Conservation (phyloP, 2,797 vertebrate species). For the Craterocephalus amniculus region DNA sequence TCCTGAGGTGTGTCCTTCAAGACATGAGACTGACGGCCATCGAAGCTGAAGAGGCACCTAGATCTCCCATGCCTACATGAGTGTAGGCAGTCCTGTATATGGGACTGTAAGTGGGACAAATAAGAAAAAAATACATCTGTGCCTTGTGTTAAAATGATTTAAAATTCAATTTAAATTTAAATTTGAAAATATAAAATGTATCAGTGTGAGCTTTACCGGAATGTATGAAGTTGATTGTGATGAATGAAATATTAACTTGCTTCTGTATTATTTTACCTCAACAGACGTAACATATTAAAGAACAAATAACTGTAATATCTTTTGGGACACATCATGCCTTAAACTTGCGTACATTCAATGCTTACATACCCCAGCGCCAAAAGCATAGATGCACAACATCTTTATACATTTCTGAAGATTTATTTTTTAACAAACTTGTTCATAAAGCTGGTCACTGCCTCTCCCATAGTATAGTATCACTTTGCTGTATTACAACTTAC, state of each 20-base stretch:
- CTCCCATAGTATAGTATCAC: conserved; percentile 16
- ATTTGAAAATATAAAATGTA: no score
- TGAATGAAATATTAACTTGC: conserved; percentile 4
- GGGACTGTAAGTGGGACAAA: neutral
- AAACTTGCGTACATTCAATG: conserved; percentile 34
- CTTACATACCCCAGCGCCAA: conserved; percentile 27
- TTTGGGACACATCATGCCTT: conserved; percentile 51
- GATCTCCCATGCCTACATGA: conserved; percentile 16
- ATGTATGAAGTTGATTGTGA: conserved; percentile 13
- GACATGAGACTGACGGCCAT: conserved; percentile 78
- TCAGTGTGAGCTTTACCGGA: conserved; percentile 1
- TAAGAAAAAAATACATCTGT: conserved; percentile 40
- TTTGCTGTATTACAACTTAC: conserved; percentile 5
- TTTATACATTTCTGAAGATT: neutral
- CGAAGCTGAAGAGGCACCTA: conserved; percentile 29
- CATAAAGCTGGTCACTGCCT: conserved; percentile 42
- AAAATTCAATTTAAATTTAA: no score
- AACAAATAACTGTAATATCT: conserved; percentile 17
- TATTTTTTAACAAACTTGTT: conserved; percentile 2
- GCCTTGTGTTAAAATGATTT: conserved; percentile 56
- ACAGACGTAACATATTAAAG: conserved; percentile 3
- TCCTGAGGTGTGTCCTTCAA: conserved; percentile 84
- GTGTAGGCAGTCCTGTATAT: neutral
- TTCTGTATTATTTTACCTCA: conserved; percentile 23
- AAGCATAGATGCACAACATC: conserved; percentile 3